These are phyloP conservation scores for Dolichotis patagonum DNA, from an alignment of 2,113 vertebrate species.

Conservation along the genomic window DNA sequence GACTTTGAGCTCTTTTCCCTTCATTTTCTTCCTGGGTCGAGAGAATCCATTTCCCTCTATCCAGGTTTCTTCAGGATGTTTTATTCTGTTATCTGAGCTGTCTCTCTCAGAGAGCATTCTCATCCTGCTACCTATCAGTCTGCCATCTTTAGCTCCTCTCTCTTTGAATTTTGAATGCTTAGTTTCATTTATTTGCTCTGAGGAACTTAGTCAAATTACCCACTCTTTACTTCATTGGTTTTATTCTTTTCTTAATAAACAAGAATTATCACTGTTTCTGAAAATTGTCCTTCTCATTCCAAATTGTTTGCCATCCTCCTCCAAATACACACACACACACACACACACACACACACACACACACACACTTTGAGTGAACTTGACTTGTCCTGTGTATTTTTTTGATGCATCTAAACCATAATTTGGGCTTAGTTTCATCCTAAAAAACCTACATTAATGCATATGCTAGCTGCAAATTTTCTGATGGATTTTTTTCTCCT, in stretches of 20 bases:
- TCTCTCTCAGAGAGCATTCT: too few relatives aligned
- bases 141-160: too few relatives aligned
- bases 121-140: too few relatives aligned
- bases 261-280: not conserved
- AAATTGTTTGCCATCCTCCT: not conserved
- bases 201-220: not conserved
- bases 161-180: not conserved
- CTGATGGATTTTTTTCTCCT: not conserved
- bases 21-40: too few relatives aligned
- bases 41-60: too few relatives aligned
- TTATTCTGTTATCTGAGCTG: too few relatives aligned
- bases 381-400: not conserved
- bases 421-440: too few relatives aligned
- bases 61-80: too few relatives aligned
- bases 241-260: not conserved
- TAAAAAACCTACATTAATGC: not conserved
- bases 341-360: not conserved
- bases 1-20: too few relatives aligned
- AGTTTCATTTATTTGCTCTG: not conserved
- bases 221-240: not conserved
- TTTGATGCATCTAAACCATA: not conserved
- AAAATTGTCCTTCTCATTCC: not conserved
- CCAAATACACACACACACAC: not conserved
- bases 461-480: too few relatives aligned
- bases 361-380: not conserved